Evolutionary conservation across 1,140 invertebrate genomes (phyloP).

Genomic region (Caligus rogercresseyi): DNA sequence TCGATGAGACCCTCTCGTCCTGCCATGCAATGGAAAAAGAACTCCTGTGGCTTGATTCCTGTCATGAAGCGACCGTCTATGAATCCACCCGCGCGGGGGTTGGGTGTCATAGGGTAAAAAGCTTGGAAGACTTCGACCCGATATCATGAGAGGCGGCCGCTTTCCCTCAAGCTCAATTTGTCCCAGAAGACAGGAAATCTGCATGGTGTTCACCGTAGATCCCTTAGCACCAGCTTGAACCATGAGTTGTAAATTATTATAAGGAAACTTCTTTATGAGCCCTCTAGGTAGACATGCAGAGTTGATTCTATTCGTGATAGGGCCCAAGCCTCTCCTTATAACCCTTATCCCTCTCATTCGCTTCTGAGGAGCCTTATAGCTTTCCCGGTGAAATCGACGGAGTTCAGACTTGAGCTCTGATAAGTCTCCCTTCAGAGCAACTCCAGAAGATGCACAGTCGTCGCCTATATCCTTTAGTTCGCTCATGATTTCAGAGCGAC

Average conservation of each 20-base stretch:
- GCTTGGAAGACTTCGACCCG: slow-evolving; percentile 75
- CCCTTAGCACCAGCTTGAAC: slow-evolving; percentile 96
- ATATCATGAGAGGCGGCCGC: slow-evolving; percentile 80
- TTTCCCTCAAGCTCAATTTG: slow-evolving; percentile 96
- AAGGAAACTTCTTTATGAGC: slow-evolving; percentile 66
- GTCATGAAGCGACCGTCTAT: slow-evolving; percentile 90
- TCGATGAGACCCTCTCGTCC: slow-evolving; percentile 73
- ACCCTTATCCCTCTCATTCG: slow-evolving; percentile 59
- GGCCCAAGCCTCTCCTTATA: slow-evolving; percentile 64
- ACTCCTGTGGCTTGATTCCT: slow-evolving; percentile 89
- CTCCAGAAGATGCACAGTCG: slow-evolving; percentile 30
- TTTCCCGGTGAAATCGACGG: slow-evolving; percentile 44
- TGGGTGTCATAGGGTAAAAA: slow-evolving; percentile 76
- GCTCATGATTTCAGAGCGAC: slow-evolving; percentile 49
- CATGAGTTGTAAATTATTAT: slow-evolving; percentile 94
- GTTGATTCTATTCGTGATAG: slow-evolving; percentile 75
- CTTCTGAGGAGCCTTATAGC: slow-evolving; percentile 45
- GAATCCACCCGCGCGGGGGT: slow-evolving; percentile 85
- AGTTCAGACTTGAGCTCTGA: slow-evolving; percentile 43
- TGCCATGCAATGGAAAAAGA: slow-evolving; percentile 99
- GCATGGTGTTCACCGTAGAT: slow-evolving; percentile 83
- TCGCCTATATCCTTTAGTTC: slow-evolving; percentile 37
- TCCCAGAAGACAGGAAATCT: slow-evolving; percentile 87
- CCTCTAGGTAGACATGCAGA: slow-evolving; percentile 32
- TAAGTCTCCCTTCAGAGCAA: slow-evolving; percentile 49